phyloP scores from a whole-genome alignment of 2,888 invertebrate genomes.

The Antheraea assamensis region DNA sequence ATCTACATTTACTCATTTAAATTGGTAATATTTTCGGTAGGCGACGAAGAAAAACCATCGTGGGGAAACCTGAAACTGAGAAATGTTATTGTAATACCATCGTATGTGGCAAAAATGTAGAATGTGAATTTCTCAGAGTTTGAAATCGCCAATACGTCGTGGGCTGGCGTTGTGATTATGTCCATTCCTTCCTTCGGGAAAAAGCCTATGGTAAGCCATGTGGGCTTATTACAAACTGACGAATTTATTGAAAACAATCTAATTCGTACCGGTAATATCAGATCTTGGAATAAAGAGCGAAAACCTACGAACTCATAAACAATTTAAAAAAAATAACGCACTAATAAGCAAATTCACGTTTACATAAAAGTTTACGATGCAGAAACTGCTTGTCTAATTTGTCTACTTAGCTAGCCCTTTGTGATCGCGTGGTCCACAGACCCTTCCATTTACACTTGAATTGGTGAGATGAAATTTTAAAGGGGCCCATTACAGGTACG shows the following conservation, averaged over 20 bases:
- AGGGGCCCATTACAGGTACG: slow-evolving; percentile 23
- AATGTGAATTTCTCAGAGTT: too few species aligned
- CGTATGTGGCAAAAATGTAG: too few species aligned
- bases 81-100: too few species aligned
- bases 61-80: too few species aligned
- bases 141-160: too few species aligned
- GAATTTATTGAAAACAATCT: not conserved
- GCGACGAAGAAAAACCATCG: too few species aligned
- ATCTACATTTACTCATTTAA: too few species aligned
- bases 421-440: slow-evolving; percentile 30
- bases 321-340: not conserved
- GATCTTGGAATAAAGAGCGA: not conserved
- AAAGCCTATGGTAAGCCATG: too few species aligned
- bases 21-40: too few species aligned
- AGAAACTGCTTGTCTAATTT: slow-evolving; percentile 47
- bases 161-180: too few species aligned
- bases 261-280: not conserved
- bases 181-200: too few species aligned
- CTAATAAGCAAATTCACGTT: not conserved
- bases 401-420: slow-evolving; percentile 45
- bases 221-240: too few species aligned
- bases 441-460: slow-evolving; percentile 52
- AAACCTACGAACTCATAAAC: not conserved
- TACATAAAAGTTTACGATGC: slow-evolving; percentile 1
- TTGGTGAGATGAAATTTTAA: slow-evolving; percentile 61